phyloP scores from a whole-genome alignment of 2,797 vertebrate genomes.

The Zenarchopterus dispar region DNA sequence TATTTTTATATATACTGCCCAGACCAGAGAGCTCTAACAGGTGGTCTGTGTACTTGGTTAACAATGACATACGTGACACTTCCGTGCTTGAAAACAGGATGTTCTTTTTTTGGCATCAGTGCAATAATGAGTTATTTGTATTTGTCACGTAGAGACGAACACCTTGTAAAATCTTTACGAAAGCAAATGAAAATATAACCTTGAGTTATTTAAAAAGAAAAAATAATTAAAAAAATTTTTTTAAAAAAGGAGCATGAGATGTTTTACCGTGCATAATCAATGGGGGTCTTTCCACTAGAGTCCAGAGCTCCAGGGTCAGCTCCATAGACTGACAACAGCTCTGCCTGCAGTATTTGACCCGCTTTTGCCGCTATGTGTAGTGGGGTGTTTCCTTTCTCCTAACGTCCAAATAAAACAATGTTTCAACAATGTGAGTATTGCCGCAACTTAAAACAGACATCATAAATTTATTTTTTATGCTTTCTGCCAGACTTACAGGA shows the following conservation, averaged over 20 bases:
- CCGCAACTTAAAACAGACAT: not conserved
- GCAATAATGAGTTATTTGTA: too few relatives aligned
- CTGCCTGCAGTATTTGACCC: conserved; percentile 93
- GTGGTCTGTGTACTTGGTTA: not conserved
- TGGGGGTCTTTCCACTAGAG: conserved; percentile 92
- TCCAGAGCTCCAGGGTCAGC: conserved; percentile 96
- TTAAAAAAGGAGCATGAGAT: not conserved
- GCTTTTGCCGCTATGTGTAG: conserved; percentile 97
- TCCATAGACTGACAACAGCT: conserved; percentile 93
- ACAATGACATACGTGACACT: not conserved
- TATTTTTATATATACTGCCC: not conserved
- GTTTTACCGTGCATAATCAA: conserved; percentile 92
- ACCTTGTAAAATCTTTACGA: too few relatives aligned
- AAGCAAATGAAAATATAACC: not conserved
- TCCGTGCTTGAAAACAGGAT: conserved; percentile 4
- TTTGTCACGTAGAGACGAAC: too few relatives aligned
- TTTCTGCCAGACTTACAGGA: conserved; percentile 85
- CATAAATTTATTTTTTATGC: not conserved
- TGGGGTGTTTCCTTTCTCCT: conserved; percentile 98
- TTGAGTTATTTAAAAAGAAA: not conserved
- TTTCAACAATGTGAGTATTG: conserved; percentile 9
- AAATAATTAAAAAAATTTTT: too few relatives aligned
- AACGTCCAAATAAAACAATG: conserved; percentile 2
- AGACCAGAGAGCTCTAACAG: conserved; percentile 1
- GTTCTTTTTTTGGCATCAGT: not conserved